Base-by-base conservation (phyloP, 2,113 vertebrate species). In the Ictalurus furcatus region DNA sequence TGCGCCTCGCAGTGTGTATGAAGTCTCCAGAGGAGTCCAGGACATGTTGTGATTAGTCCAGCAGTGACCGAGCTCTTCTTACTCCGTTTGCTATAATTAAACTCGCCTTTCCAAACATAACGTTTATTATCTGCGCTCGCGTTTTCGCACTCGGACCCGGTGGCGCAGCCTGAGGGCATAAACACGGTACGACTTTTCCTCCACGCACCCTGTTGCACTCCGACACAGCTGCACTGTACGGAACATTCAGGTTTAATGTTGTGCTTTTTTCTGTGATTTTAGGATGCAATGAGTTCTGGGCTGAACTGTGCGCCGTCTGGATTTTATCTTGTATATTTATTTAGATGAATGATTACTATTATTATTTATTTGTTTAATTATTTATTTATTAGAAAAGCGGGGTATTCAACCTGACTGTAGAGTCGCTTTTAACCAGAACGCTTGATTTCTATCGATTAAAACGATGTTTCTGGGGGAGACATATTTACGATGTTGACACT, bases 101-200 rank as follows among this genome's bases (percentile, higher is more conserved):
- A 63, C 34, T 58, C 59, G 86, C 69, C 30, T 90, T 85, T 94
- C 94, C 91, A 93, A 95, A 95, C 96, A 94, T 96, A 84, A 92
- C 94, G 95, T 40, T 84, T 84, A 44, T 40, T 28, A 61, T 44
- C 80, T 61, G 19, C 59, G 17, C 30, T 61, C 21, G 9, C 17
- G 58, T 17, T 6, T 40, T 28, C 4, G 58, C 81, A 16, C 81
- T 84, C 81, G 81, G 81, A 63, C 13, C 81, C 34, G 58, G 81
- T 63, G 81, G 59, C 58, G 80, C 80, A 61, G n/a, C 61, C 85
- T 76, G 93, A 94, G 93, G 94, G 94, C 95, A 93, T 92, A 94
- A 94, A 95, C 96, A 96, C 96, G 96, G 96, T 96, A 96, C 67
- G 94, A 95, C 54, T 78, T 48, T 63, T 78, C 28, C 25, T 76